Percentiles rank a stretch among this genome's conserved stretches.
Conservation (phyloP, 2,113 vertebrate genomes). For the Boulengeromyrus knoepffleri region DNA sequence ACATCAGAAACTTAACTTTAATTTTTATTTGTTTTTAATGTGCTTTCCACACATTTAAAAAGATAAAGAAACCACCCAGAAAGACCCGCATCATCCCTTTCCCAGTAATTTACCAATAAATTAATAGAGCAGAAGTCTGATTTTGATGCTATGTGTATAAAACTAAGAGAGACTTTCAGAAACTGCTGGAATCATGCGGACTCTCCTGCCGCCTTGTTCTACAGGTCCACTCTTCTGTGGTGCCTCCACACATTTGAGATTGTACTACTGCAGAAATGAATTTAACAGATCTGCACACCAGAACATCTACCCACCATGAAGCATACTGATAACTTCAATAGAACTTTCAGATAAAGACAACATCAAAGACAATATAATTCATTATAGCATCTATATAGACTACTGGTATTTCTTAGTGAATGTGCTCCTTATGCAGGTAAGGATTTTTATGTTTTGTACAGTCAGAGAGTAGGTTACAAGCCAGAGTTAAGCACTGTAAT, state of each 20-base stretch:
- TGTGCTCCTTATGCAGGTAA: background rate
- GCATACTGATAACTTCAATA: background rate
- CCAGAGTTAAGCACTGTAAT: slow-evolving; percentile 2
- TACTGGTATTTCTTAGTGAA: background rate
- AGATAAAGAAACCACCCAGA: background rate
- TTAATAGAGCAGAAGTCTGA: background rate
- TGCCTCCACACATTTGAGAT: background rate
- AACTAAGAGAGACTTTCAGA: background rate
- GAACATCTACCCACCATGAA: background rate
- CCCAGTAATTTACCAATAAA: background rate
- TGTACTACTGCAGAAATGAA: background rate
- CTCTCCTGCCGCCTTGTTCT: background rate
- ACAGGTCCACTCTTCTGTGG: background rate
- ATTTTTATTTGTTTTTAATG: background rate
- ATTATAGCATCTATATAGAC: background rate
- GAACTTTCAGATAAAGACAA: background rate
- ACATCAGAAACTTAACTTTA: background rate
- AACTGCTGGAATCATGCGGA: background rate
- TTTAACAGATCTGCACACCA: background rate
- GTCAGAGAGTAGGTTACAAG: background rate
- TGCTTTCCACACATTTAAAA: background rate
- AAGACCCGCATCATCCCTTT: background rate
- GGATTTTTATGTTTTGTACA: background rate
- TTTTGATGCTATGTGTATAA: background rate
- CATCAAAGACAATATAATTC: background rate